phyloP scores from a whole-genome alignment of 2,888 invertebrate genomes.

The Spodoptera picta region DNA sequence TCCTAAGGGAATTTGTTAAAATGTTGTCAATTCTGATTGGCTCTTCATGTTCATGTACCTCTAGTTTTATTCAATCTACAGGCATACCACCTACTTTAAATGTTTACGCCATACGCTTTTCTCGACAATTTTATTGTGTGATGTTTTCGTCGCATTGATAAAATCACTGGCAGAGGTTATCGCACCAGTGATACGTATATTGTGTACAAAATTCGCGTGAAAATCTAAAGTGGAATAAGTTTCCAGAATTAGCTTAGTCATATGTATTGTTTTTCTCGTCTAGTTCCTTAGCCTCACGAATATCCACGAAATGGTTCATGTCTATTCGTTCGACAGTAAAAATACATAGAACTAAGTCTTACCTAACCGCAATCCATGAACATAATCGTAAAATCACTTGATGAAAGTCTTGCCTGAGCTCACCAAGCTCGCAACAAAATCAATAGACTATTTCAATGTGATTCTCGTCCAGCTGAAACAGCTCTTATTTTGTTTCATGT shows the following conservation, averaged over 20 bases:
- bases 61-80: conserved; percentile 21
- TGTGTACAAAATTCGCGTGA: conserved; percentile 54
- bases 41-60: conserved; percentile 22
- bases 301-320: conserved; percentile 3
- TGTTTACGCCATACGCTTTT: conserved; percentile 61
- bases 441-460: conserved; percentile 44
- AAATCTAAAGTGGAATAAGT: conserved; percentile 56
- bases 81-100: neutral
- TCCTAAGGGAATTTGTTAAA: conserved; percentile 28
- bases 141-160: conserved; percentile 69
- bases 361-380: conserved; percentile 26
- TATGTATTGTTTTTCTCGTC: conserved; percentile 9
- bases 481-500: conserved; percentile 32
- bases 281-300: neutral
- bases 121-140: conserved; percentile 68
- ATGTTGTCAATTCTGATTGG: conserved; percentile 27
- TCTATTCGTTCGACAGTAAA: conserved; percentile 9
- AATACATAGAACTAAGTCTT: conserved; percentile 25
- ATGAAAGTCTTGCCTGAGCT: conserved; percentile 37
- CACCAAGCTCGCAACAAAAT: conserved; percentile 32
- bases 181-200: conserved; percentile 60
- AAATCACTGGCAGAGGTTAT: conserved; percentile 69
- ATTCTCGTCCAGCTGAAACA: conserved; percentile 35
- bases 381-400: conserved; percentile 45
- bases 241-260: conserved; percentile 54